Evolutionary conservation across 2,797 vertebrate genomes (phyloP), one percentile per base, ranked within the genome.

Genomic region (Cuculus canorus): DNA sequence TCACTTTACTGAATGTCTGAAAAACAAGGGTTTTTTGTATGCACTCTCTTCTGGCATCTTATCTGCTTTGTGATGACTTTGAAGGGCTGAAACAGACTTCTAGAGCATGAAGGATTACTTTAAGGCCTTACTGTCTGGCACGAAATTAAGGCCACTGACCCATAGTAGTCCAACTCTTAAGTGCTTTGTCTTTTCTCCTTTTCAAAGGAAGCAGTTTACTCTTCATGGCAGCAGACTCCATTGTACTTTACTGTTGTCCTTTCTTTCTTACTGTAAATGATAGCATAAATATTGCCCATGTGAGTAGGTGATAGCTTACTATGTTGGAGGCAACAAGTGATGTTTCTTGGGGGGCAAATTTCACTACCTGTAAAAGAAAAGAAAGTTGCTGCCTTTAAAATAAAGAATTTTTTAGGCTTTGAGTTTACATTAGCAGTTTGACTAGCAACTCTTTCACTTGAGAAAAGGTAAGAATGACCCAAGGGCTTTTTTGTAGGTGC

Each of bases 181-280:
- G 48, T 63, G 57, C 73, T 78, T 93, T 93, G 43, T 68, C 30
- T 69, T 71, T 35, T 61, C 25, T 28, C 15, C 15, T 72, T 92
- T 96, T 90, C 30, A 48, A 81, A 88, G 86, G 75, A 76, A 95
- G 56, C 25, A 23, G 37, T 88, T 88, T 69, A 76, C 45, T 88
- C 90, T 95, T 93, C 86, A 25, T 30, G 27, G 86, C 47, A n/a
- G 11, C 39, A 77, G 75, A 33, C 54, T 86, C 45, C 13, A 9
- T 37, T 53, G 22, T 82, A 22, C 17, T 76, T 94, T 32, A 81
- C 33, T 9, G 0, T 56, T 68, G 47, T 78, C 27, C n/a, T 70
- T 91, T 87, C 45, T 77, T 30, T 47, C 9, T 57, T 63, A 23
- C 19, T 60, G 59, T 63, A 56, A 65, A 37, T 45, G 48, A 1